Evolutionary conservation across 2,888 invertebrate genomes (phyloP), one percentile per base, ranked within the genome.

Genomic region (Brachylomia viminalis): DNA sequence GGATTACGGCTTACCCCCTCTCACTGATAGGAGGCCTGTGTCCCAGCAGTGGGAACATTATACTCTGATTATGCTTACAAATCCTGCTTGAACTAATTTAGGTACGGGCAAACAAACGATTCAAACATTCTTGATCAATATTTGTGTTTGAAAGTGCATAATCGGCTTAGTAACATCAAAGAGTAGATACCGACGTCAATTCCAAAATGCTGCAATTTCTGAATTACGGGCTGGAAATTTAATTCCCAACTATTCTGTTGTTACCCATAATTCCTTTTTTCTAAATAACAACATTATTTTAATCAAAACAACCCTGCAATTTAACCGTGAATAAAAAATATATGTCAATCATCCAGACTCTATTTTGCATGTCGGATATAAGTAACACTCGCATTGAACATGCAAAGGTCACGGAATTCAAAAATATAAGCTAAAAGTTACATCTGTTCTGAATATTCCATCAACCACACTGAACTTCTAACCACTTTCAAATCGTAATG

Each of bases 371-470:
- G 20, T 33, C 30, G 15, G 70, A 67, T 52, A 23, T 58, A 30
- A 58, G 17, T 7, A 49, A 66, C 52, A 47, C n/a, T 54, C 42
- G 6, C 11, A 67, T 62, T 62, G 23, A 67, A 62, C 54, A 66
- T 49, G 66, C 42, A 54, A 80, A 74, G 49, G 61, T 67, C n/a
- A 45, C 61, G 27, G 49, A 74, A 45, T 5, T 62, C 17, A 27
- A 67, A 79, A 33, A n/a, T 66, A 47, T 54, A 66, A n/a, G 13
- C 59, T 66, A 38, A 65, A 79, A 80, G 49, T 47, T 54, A 59
- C 23, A 3, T 33, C 42, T 79, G 6, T 72, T 30, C 38, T 72
- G 54, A 73, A 79, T 79, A 73, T 61, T 73, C 42, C n/a, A 73
- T 73, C 47, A 61, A 66, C 54, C 45, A 54, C 23, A 33, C 66